Base-by-base conservation (phyloP, 2,113 vertebrate species). In the Melanocharis versteri region DNA sequence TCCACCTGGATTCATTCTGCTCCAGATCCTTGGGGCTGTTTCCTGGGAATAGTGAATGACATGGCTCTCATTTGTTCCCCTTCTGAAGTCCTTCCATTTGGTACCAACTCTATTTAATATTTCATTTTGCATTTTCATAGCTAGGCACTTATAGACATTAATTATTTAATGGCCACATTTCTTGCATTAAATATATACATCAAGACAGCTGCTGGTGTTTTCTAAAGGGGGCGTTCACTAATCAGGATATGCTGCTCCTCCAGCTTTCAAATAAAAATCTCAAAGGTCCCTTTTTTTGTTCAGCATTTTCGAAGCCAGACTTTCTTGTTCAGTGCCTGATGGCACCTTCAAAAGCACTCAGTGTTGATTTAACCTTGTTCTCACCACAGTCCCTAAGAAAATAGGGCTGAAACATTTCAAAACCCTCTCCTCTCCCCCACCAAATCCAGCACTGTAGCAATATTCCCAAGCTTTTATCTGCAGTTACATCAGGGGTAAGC, bases 91-190 rank as follows among this genome's bases (percentile, higher is more conserved):
- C 64, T 96, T 90, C 93, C 93, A 87, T 65, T 97, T 87, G 57
- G 83, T 91, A 77, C 89, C 5, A 3, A 50, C 26, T 70, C 53
- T 94, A 81, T 76, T 97, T 93, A 97, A 97, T 97, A 97, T 96
- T 97, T 97, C 47, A 97, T 97, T 87, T 70, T 90, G 82, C 79
- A 90, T 97, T 96, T 97, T 95, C 97, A 93, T 94, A 88, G 92
- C 87, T 26, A 96, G 92, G 93, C 94, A 97, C 96, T 97, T 97
- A 95, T 30, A 72, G 89, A 57, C 90, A 97, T 97, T 27, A 96
- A 97, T 97, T 95, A 97, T 97, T 97, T 65, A 97, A 65, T n/a
- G 58, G 31, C 47, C 83, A 71, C 15, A 2, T 76, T 95, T 88
- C 88, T 82, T 62, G 71, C 87, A 83, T 56, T 68, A 65, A 93